These are phyloP conservation scores for Athalia circularis DNA, from an alignment of 2,888 invertebrate genomes.

Conservation along the genomic window DNA sequence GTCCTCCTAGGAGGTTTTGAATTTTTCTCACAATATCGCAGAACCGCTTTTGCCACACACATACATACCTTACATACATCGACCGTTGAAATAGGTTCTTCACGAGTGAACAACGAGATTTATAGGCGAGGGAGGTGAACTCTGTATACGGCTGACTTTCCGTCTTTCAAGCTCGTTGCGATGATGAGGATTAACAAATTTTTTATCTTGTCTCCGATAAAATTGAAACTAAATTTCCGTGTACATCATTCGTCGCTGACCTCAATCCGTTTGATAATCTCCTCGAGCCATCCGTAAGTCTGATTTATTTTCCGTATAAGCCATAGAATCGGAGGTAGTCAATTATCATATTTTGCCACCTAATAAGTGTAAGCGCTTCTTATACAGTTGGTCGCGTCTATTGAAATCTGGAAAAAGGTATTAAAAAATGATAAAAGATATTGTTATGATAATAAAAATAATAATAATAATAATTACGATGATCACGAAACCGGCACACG, in stretches of 20 bases:
- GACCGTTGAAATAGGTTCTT: slow-evolving; percentile 21
- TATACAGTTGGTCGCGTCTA: slow-evolving; percentile 12
- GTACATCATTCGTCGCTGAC: slow-evolving; percentile 16
- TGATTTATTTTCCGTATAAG: slow-evolving; percentile 23
- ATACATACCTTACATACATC: neutral
- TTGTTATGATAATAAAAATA: too few species aligned
- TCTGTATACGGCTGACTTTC: neutral
- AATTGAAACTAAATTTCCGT: slow-evolving; percentile 30
- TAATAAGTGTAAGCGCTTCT: neutral
- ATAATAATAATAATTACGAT: too few species aligned
- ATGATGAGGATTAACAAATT: neutral
- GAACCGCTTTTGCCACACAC: slow-evolving; percentile 19
- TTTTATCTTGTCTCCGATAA: neutral
- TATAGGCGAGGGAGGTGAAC: slow-evolving; percentile 35
- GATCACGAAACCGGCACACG: neutral
- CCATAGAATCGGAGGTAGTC: slow-evolving; percentile 15
- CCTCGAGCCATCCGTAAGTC: neutral
- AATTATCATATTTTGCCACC: slow-evolving; percentile 36
- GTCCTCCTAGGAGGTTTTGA: slow-evolving; percentile 15
- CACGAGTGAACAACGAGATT: slow-evolving; percentile 11
- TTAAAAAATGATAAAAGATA: neutral
- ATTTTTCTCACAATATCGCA: slow-evolving; percentile 11
- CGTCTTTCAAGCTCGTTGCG: neutral
- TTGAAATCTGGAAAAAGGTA: slow-evolving; percentile 7
- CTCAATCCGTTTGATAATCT: slow-evolving; percentile 38